Conservation (phyloP, 2,797 vertebrate species). For the Myotis pilosus region DNA sequence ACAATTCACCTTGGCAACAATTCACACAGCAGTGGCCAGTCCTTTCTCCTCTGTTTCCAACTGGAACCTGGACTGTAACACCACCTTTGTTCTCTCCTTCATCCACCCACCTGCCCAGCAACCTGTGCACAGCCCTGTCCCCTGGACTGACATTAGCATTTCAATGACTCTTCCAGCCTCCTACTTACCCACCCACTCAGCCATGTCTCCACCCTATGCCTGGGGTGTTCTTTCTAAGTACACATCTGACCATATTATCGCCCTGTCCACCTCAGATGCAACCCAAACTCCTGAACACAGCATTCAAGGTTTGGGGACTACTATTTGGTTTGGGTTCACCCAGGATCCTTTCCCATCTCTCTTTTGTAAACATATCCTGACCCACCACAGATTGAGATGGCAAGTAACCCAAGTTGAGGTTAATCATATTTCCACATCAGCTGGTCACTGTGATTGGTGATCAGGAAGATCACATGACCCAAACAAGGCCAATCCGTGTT, state of each 20-base stretch:
- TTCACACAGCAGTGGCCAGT: background rate
- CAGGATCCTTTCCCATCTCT: background rate
- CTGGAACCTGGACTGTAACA: background rate
- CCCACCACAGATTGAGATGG: background rate
- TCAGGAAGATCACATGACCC: background rate
- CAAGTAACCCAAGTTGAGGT: background rate
- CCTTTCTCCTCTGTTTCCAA: background rate
- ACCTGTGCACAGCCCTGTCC: too few relatives aligned
- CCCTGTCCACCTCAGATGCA: background rate
- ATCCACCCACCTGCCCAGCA: too few relatives aligned
- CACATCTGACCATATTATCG: background rate
- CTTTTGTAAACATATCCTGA: background rate
- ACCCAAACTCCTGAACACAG: background rate
- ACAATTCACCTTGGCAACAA: background rate
- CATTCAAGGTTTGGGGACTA: background rate
- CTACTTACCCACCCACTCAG: background rate
- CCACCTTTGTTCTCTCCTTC: background rate
- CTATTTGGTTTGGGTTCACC: background rate
- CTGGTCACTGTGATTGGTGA: background rate
- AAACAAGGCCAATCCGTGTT: background rate
- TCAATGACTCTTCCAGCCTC: background rate
- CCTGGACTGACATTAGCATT: background rate
- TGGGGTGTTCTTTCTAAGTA: background rate
- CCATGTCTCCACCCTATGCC: background rate
- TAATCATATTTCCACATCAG: background rate